Conservation (phyloP, 2,888 invertebrate genomes). For the Lasius fuliginosus region DNA sequence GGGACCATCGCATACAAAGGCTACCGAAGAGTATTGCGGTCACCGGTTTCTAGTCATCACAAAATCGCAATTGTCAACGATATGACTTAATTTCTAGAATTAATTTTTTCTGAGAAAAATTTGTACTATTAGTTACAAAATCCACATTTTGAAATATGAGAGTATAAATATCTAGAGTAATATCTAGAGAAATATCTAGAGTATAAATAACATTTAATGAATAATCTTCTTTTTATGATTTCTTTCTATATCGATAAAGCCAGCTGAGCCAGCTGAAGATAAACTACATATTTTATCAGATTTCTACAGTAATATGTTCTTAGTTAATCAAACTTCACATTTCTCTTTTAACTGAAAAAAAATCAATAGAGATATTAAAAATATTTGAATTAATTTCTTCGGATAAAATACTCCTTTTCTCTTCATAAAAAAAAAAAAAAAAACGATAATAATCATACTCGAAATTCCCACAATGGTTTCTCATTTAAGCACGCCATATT, state of each 20-base stretch:
- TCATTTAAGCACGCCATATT: neutral
- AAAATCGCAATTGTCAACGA: slow-evolving; percentile 28
- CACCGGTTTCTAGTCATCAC: slow-evolving; percentile 35
- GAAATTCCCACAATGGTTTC: neutral
- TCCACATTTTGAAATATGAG: slow-evolving; percentile 4
- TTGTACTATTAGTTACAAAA: neutral
- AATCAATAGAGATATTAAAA: neutral
- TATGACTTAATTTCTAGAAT: slow-evolving; percentile 28
- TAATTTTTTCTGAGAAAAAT: neutral
- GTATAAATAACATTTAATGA: neutral
- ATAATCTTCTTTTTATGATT: neutral
- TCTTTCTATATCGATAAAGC: neutral
- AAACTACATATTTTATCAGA: neutral
- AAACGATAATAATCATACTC: neutral
- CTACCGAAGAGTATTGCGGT: slow-evolving; percentile 37
- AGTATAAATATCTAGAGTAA: neutral
- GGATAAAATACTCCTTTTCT: neutral
- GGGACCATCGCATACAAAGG: slow-evolving; percentile 39
- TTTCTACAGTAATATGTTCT: neutral
- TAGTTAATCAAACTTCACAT: neutral
- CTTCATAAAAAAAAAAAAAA: neutral
- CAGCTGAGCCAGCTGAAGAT: neutral
- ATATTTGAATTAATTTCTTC: neutral
- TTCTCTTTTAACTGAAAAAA: neutral
- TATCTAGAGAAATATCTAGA: no score